Evolutionary conservation across 1,140 invertebrate species (phyloP).

Genomic region (Chymomyza costata): DNA sequence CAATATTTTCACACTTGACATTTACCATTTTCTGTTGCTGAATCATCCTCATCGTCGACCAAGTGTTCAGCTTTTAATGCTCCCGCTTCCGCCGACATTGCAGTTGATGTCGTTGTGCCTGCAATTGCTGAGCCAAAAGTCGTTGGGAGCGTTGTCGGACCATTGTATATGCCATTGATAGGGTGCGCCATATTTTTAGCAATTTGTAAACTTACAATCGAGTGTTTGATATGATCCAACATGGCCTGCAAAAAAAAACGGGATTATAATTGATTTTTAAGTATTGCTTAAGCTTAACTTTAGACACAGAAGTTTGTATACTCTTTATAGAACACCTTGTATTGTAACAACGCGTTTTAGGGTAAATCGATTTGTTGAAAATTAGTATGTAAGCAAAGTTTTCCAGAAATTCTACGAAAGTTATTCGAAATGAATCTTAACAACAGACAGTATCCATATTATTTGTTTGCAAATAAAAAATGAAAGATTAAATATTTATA

Average conservation of each 20-base stretch:
- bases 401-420: too few relatives aligned
- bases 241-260: constrained; percentile 80
- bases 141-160: constrained; percentile 65
- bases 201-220: constrained; percentile 97
- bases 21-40: constrained; percentile 68
- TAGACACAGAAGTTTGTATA: too few relatives aligned
- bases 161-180: constrained; percentile 88
- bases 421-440: too few relatives aligned
- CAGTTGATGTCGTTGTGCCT: constrained; percentile 3
- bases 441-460: too few relatives aligned
- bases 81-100: constrained; percentile 13
- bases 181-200: constrained; percentile 95
- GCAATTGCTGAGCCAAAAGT: constrained; percentile 31
- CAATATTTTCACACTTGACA: constrained; percentile 15
- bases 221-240: constrained; percentile 96
- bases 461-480: too few relatives aligned
- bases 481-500: too few relatives aligned
- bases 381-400: too few relatives aligned
- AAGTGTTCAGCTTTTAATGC: constrained; percentile 30
- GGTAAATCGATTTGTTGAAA: too few relatives aligned
- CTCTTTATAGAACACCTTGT: too few relatives aligned
- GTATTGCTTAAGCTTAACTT: constrained; percentile 12
- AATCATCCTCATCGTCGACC: constrained; percentile 66
- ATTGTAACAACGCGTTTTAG: too few relatives aligned
- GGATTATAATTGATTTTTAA: background rate